These are phyloP conservation scores for Acropora tenuis DNA, from an alignment of 64 coral and sea anemone species.

Conservation along the genomic window DNA sequence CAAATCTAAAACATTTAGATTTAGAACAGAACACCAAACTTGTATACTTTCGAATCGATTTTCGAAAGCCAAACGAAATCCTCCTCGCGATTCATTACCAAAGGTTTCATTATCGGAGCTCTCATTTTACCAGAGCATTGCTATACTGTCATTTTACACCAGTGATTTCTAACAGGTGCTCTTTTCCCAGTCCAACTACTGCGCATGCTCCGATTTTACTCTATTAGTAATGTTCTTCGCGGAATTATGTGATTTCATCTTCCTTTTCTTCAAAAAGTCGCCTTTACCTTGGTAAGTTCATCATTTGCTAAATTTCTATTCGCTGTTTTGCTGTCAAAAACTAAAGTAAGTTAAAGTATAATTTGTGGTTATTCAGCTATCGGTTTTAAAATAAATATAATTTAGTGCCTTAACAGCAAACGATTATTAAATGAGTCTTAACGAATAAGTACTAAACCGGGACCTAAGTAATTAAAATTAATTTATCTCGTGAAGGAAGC, in stretches of 20 bases:
- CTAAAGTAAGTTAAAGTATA: not conserved
- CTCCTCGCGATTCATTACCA: too few relatives aligned
- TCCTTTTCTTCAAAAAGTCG: not conserved
- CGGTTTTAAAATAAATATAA: not conserved
- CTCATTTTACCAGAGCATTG: not conserved
- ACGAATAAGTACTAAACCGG: too few relatives aligned
- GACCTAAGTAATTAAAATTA: too few relatives aligned
- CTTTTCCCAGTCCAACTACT: not conserved
- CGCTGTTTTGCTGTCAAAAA: not conserved
- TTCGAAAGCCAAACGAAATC: too few relatives aligned
- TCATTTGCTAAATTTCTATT: not conserved
- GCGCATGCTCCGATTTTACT: constrained; percentile 2
- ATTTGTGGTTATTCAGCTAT: not conserved
- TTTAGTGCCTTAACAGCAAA: not conserved
- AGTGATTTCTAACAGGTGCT: constrained; percentile 22
- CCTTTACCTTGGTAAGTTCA: constrained; percentile 24
- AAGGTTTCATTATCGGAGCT: not conserved
- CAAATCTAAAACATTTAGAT: too few relatives aligned
- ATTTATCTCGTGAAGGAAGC: too few relatives aligned
- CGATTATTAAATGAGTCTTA: too few relatives aligned
- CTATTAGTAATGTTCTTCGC: constrained; percentile 36
- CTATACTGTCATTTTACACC: constrained; percentile 43
- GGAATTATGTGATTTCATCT: constrained; percentile 38
- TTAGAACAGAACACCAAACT: too few relatives aligned
- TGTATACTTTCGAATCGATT: too few relatives aligned